These are phyloP conservation scores for Apis cerana DNA, from an alignment of 1,140 invertebrate species.

Conservation along the genomic window DNA sequence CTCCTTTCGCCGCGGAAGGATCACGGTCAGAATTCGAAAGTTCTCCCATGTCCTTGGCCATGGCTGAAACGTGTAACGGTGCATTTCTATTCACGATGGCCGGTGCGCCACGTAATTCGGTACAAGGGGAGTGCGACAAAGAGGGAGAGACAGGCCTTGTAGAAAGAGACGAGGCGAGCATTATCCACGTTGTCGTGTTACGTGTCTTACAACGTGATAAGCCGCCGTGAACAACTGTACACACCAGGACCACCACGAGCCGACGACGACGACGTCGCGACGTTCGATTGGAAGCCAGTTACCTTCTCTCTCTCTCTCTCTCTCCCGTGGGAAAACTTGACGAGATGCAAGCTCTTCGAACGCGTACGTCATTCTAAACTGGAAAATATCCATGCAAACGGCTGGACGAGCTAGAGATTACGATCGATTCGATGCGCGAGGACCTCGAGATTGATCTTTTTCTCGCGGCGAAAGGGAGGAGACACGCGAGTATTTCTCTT, in stretches of 20 bases:
- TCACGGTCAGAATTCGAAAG: conserved; percentile 56
- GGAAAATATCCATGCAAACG: conserved; percentile 53
- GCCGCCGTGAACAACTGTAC: conserved; percentile 55
- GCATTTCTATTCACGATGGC: conserved; percentile 54
- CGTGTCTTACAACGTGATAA: conserved; percentile 73
- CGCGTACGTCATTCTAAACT: conserved; percentile 38
- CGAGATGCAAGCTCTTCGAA: conserved; percentile 21
- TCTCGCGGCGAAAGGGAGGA: not conserved
- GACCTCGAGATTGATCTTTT: conserved; percentile 6
- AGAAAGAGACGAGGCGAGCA: conserved; percentile 36
- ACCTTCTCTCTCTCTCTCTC: not conserved
- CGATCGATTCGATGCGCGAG: conserved; percentile 28
- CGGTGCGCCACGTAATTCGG: conserved; percentile 65
- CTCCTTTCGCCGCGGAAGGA: not conserved
- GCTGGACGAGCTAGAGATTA: conserved; percentile 36
- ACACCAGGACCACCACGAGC: not conserved
- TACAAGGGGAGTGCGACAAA: conserved; percentile 18
- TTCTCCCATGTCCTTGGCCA: conserved; percentile 58
- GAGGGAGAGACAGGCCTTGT: conserved; percentile 17
- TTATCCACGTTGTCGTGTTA: conserved; percentile 67
- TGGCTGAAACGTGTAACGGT: conserved; percentile 60
- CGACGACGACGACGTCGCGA: conserved; percentile 49
- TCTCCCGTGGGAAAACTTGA: conserved; percentile 24
- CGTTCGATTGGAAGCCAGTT: conserved; percentile 33
- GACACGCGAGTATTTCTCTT: not conserved